Percentiles rank a stretch among this genome's conserved stretches.
These are phyloP conservation scores for Gisinianus flammeolus DNA, from an alignment of 2,888 invertebrate genomes.

Conservation along the genomic window DNA sequence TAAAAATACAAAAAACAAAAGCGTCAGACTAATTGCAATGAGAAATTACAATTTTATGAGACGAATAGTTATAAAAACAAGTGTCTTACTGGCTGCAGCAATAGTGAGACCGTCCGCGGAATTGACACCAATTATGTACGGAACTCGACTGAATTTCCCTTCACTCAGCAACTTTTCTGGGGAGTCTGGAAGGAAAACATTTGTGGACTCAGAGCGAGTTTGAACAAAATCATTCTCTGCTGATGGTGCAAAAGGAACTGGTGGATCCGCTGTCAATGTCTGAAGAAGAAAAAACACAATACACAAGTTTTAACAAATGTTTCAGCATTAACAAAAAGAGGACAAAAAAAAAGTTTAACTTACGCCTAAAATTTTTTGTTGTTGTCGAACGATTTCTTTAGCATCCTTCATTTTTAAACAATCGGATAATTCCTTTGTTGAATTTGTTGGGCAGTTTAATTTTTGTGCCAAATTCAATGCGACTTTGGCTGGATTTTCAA, in stretches of 20 bases:
- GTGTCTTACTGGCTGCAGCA: conserved; percentile 47
- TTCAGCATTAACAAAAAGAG: background rate
- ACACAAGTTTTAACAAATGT: background rate
- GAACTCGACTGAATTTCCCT: conserved; percentile 48
- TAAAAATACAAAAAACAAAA: conserved; percentile 31
- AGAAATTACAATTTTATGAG: background rate
- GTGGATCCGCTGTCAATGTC: conserved; percentile 52
- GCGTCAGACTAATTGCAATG: conserved; percentile 20
- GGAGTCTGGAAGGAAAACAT: conserved; percentile 49
- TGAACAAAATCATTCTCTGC: conserved; percentile 42
- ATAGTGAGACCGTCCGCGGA: conserved; percentile 49
- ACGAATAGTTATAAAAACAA: background rate
- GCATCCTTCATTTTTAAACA: conserved; percentile 53
- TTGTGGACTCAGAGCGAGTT: conserved; percentile 32
- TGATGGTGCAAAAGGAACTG: conserved; percentile 52
- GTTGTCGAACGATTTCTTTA: conserved; percentile 50
- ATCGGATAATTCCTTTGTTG: conserved; percentile 46
- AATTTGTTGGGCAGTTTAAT: conserved; percentile 49
- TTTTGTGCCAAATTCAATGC: conserved; percentile 43
- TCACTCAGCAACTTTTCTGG: conserved; percentile 44
- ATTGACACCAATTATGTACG: conserved; percentile 51
- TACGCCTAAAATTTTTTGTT: conserved; percentile 47
- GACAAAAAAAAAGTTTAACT: background rate
- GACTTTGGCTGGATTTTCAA: conserved; percentile 50
- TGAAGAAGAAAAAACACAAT: background rate